A percentile compares a stretch with the other conserved stretches of the same genome.
These are phyloP conservation scores for Falcunculus frontatus DNA, from an alignment of 2,113 vertebrate species.

Conservation along the genomic window DNA sequence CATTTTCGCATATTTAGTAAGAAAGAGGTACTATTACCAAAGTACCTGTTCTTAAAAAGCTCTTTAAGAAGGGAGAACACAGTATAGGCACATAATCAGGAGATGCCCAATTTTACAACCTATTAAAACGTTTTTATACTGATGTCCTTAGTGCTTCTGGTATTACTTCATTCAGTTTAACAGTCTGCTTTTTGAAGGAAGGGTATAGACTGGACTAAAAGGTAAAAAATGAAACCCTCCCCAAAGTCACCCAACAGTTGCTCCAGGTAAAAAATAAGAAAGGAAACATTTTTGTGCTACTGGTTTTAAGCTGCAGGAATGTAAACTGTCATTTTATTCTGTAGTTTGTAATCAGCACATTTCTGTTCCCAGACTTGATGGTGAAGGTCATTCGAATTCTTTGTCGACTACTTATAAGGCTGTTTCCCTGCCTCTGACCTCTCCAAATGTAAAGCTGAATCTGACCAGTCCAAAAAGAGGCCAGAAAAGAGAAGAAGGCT, in stretches of 20 bases:
- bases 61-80: not conserved
- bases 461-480: slow-evolving; percentile 95
- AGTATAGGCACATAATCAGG: not conserved
- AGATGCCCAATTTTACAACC: not conserved
- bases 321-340: not conserved
- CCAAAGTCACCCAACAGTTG: not conserved
- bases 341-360: not conserved
- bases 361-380: slow-evolving; percentile 70
- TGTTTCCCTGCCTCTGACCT: slow-evolving; percentile 86
- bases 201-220: not conserved
- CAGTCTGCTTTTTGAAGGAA: not conserved
- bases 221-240: not conserved
- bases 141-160: not conserved
- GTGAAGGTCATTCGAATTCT: slow-evolving; percentile 81
- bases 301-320: not conserved
- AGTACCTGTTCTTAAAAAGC: not conserved
- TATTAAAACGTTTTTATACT: not conserved
- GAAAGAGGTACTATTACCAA: not conserved
- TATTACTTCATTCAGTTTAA: not conserved
- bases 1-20: not conserved
- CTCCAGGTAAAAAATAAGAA: not conserved
- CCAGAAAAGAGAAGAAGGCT: slow-evolving; percentile 97
- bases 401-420: slow-evolving; percentile 85
- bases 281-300: not conserved
- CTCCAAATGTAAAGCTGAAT: slow-evolving; percentile 92